Evolutionary conservation across 2,113 vertebrate species (phyloP), one percentile per base, ranked within the genome.

Genomic region (Gymnarchus niloticus): DNA sequence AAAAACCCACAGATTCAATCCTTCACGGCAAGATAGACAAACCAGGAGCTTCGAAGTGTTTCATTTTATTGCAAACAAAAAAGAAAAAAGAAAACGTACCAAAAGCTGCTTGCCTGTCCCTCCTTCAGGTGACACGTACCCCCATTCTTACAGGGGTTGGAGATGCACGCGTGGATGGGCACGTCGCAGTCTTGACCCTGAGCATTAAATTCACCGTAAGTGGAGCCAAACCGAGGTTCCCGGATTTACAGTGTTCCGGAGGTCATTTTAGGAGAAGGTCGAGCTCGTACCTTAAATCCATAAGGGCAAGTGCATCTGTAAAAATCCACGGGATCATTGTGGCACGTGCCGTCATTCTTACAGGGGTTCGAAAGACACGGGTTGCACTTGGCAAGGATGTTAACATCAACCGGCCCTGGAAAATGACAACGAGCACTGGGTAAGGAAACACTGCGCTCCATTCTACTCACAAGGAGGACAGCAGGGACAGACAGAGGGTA

Each of bases 121-220:
- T 99, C 98, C 89, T 99, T 99, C 89, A 99, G 93, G 83, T 98
- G 95, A 86, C 98, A 99, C 1, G 97, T 99, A 87, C 97, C 98
- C 2, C 95, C 94, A 6, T 98, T 95, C 84, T 96, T 93, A 88
- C 98, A 99, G 0, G 98, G 98, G 90, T 96, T 98, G 88, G 95
- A 96, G 89, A 99, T 97, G 85, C 98, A 99, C 28, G 96, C 96
- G 9, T 99, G 97, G 88, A 99, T 98, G 1, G 97, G 96, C 86
- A 96, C 89, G 88, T 99, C 97, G 48, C 98, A 99, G 90, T 99
- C 97, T 87, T 97, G 97, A 4, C 98, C 98, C 98, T 99, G 84
- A 0, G 23, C 49, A 6, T 52, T 48, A 73, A 84, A 84, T 33
- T 28, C 57, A 37, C 12, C 21, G 46, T 48, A 25, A 37, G 25